Percentiles rank a stretch among this genome's conserved stretches.
These are phyloP conservation scores for Trachelus iudaicus DNA, from an alignment of 2,888 invertebrate species.

Conservation along the genomic window DNA sequence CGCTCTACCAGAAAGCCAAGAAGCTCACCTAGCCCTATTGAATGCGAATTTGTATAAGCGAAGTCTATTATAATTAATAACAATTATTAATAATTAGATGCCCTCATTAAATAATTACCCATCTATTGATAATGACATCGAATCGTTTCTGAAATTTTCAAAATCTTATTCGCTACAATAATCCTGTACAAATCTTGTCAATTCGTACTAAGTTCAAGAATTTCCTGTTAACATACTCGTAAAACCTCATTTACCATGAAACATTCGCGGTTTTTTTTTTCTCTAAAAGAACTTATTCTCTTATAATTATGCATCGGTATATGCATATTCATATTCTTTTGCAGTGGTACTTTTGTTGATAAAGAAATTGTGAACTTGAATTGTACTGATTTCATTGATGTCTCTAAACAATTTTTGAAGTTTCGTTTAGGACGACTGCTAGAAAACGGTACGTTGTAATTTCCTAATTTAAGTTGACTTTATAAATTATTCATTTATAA, in stretches of 20 bases:
- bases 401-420: not conserved
- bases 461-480: not conserved
- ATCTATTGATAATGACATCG: not conserved
- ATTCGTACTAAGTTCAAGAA: not conserved
- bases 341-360: not conserved
- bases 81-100: slow-evolving; percentile 49
- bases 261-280: not conserved
- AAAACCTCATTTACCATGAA: not conserved
- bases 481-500: not conserved
- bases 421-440: not conserved
- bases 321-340: not conserved
- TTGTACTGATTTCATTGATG: not conserved
- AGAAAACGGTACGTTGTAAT: not conserved
- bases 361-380: not conserved
- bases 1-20: slow-evolving; percentile 98
- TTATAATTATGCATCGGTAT: not conserved
- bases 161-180: not conserved
- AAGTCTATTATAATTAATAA: slow-evolving; percentile 55
- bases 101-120: slow-evolving; percentile 42
- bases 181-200: not conserved
- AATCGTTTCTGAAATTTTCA: not conserved
- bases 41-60: slow-evolving; percentile 53
- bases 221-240: not conserved
- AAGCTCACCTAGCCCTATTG: slow-evolving; percentile 84
- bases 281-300: not conserved